Percentiles rank a stretch among this genome's conserved stretches.
phyloP scores from a whole-genome alignment of 2,888 invertebrate genomes.

The Aleiodes alternator region DNA sequence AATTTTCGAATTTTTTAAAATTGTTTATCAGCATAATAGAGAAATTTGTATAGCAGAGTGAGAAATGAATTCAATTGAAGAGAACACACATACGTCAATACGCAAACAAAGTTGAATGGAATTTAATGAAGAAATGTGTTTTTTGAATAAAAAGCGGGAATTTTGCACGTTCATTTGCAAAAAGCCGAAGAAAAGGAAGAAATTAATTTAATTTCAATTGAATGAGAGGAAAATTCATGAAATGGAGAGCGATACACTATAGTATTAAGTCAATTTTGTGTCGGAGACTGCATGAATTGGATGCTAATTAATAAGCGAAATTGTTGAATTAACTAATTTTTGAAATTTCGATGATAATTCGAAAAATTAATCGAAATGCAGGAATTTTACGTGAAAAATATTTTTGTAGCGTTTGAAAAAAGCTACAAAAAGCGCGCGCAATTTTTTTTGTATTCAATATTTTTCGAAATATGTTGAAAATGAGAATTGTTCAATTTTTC shows the following conservation, averaged over 20 bases:
- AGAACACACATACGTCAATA: no score
- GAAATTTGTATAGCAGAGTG: constrained; percentile 48
- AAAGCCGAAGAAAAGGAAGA: background rate
- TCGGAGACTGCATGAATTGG: constrained; percentile 57
- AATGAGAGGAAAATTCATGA: constrained; percentile 19
- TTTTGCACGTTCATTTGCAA: background rate
- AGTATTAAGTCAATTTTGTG: constrained; percentile 67
- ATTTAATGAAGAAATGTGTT: no score
- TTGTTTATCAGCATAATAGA: constrained; percentile 48
- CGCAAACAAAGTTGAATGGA: no score
- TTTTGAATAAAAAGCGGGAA: background rate
- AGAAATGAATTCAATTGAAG: background rate
- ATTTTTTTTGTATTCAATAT: no score
- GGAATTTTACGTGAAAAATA: no score
- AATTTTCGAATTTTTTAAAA: background rate
- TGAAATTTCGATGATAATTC: no score
- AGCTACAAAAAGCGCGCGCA: no score
- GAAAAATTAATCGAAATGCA: no score
- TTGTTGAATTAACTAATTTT: no score
- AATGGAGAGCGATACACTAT: constrained; percentile 59
- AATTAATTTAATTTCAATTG: background rate
- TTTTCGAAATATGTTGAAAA: no score
- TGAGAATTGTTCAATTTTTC: no score
- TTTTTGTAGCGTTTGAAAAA: no score
- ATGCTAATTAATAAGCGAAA: background rate